Base-by-base conservation (phyloP, 2,113 vertebrate genomes). In the Nannobrachium achirus region DNA sequence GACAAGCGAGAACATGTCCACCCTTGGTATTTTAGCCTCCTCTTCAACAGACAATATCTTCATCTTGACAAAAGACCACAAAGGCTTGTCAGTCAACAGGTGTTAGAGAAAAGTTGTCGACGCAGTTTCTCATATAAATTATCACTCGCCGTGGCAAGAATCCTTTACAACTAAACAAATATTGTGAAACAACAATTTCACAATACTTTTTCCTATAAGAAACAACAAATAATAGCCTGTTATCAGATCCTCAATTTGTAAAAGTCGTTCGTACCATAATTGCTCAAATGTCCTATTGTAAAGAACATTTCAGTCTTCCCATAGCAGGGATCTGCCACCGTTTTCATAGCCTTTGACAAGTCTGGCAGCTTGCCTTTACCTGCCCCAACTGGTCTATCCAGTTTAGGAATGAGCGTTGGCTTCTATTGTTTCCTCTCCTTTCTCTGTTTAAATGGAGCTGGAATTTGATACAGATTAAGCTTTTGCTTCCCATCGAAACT, bases 361-460 rank as follows among this genome's bases (percentile, higher is more conserved):
- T 89, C 83, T 91, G 92, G 88, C 91, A 91, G 86, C 92, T 92
- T 93, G 93, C 93, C 90, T 89, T 78, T 89, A 95, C 93, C 96
- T 95, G 95, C 94, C 94, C 95, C 83, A 90, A 97, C 96, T 95
- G 95, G 96, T 97, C 94, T 91, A 92, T 93, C 95, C 93, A 90
- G 95, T 96, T 95, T 93, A 91, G 93, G 94, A 94, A 95, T 93
- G 94, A 96, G 93, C 91, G 92, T 94, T 95, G 91, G 92, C 90
- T 90, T 93, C 92, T 69, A 82, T 94, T 92, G 92, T 84, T 86
- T 88, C 79, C 81, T 84, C 79, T 84, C 80, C 87, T 89, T 91
- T 91, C 86, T 89, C 64, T 58, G 80, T 87, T 88, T 86, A 70
- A 92, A 91, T 89, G 89, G 69, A 92, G 88, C 84, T 91, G 91